Evolutionary conservation across 2,797 vertebrate genomes (phyloP).

Genomic region (Phalloptychus januarius): DNA sequence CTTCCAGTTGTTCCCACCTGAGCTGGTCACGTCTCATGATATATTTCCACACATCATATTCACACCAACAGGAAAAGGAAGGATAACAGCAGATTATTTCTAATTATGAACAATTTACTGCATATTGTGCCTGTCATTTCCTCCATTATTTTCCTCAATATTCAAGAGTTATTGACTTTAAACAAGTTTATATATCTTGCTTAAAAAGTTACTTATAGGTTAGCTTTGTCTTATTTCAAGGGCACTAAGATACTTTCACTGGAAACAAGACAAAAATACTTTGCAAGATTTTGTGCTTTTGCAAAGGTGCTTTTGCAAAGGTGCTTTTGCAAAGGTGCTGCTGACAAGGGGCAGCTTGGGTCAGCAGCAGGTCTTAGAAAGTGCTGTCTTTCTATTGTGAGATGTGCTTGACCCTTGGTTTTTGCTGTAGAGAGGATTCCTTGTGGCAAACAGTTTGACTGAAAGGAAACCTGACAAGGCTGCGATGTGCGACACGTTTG

Average conservation of each 20-base stretch:
- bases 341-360: not conserved
- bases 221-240: too few relatives aligned
- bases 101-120: not conserved
- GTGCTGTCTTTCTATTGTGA: not conserved
- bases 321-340: not conserved
- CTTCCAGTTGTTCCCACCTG: not conserved
- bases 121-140: not conserved
- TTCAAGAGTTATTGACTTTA: too few relatives aligned
- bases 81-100: not conserved
- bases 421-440: not conserved
- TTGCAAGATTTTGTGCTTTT: too few relatives aligned
- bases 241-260: too few relatives aligned
- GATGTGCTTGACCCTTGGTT: not conserved
- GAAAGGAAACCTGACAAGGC: not conserved
- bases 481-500: not conserved
- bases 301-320: too few relatives aligned
- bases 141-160: not conserved
- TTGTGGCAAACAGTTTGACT: slow-evolving; percentile 1
- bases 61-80: not conserved
- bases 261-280: too few relatives aligned
- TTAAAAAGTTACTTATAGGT: too few relatives aligned
- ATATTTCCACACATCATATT: not conserved
- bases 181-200: too few relatives aligned
- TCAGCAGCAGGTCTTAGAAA: not conserved
- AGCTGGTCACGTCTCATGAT: not conserved